Evolutionary conservation across 1,140 invertebrate genomes (phyloP), one percentile per base, ranked within the genome.

Genomic region (Spodoptera litura): DNA sequence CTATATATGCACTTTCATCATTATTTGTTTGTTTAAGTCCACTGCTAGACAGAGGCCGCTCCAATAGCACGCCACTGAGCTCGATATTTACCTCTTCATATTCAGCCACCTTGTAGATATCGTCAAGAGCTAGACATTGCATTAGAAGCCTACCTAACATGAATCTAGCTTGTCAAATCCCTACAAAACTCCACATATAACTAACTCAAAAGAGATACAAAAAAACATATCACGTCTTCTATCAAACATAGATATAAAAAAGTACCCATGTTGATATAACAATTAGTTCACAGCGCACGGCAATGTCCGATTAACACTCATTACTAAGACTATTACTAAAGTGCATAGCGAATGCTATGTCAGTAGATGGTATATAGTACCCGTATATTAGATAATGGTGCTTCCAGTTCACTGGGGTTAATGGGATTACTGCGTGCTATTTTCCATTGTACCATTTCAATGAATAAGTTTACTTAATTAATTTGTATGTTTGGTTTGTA

Each of bases 311-410:
- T 85, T 86, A 86, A 80, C 53, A 59, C 75, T 80, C 68, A 85
- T 85, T 82, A 85, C 78, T 66, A 58, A 79, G 59, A 64, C 70
- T 75, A 85, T 85, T 83, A 87, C 55, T 75, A 75, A 83, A 85
- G 75, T 85, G 84, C 82, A 87, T 82, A 84, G 81, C 80, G 78
- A 85, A 85, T 85, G 80, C 53, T 75, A 77, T 78, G 38, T 8
- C 8, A 6, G 38, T 44, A 44, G 4, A 44, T 44, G 52, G 49
- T 13, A 27, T 51, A 68, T 25, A 9, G 64, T n/a, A 55, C 52
- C 25, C 68, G 52, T 79, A 79, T 81, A 82, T 78, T 73, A 83
- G 83, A 82, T 82, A 84, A 82, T 82, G 62, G 73, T 53, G 44
- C 61, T 64, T 78, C 62, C 38, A 82, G 83, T 85, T 83, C 79